Evolutionary conservation across 2,113 vertebrate species (phyloP).

Genomic region (Carassius carassius): DNA sequence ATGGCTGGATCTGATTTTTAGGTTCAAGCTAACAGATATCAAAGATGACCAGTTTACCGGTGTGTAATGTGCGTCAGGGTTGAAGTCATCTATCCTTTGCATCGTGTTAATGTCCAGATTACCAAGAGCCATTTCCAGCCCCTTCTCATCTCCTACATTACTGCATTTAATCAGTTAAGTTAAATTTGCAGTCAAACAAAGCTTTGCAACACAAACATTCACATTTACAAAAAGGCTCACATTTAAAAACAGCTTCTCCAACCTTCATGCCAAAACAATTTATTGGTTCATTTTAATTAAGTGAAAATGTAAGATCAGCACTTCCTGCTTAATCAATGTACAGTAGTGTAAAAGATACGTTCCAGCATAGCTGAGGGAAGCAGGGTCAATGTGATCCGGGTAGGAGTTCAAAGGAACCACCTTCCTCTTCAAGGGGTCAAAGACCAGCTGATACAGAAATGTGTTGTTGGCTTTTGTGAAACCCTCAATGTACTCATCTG

Average conservation of each 20-base stretch:
- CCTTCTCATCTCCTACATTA: conserved; percentile 82
- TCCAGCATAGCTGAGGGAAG: conserved; percentile 86
- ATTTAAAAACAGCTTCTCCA: background rate
- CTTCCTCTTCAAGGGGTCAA: conserved; percentile 87
- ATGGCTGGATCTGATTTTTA: no score
- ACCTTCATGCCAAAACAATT: background rate
- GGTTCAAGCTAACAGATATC: background rate
- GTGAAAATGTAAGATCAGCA: conserved; percentile 12
- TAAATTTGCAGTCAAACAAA: conserved; percentile 6
- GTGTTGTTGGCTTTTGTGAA: conserved; percentile 94
- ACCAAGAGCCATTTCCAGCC: conserved; percentile 91
- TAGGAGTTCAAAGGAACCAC: conserved; percentile 91
- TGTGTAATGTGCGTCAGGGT: conserved; percentile 77
- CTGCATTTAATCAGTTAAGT: conserved; percentile 79
- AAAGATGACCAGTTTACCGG: conserved; percentile 54
- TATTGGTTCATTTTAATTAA: background rate
- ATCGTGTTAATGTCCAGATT: conserved; percentile 88
- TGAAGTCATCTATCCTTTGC: conserved; percentile 84
- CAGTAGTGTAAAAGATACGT: conserved; percentile 84
- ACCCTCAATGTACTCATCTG: conserved; percentile 90
- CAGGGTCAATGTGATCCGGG: conserved; percentile 77
- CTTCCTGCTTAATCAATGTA: background rate
- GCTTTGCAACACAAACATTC: background rate
- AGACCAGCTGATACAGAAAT: conserved; percentile 95
- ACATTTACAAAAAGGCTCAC: background rate